These are phyloP conservation scores for Hypsopygia costalis DNA, from an alignment of 2,888 invertebrate species.

Conservation along the genomic window DNA sequence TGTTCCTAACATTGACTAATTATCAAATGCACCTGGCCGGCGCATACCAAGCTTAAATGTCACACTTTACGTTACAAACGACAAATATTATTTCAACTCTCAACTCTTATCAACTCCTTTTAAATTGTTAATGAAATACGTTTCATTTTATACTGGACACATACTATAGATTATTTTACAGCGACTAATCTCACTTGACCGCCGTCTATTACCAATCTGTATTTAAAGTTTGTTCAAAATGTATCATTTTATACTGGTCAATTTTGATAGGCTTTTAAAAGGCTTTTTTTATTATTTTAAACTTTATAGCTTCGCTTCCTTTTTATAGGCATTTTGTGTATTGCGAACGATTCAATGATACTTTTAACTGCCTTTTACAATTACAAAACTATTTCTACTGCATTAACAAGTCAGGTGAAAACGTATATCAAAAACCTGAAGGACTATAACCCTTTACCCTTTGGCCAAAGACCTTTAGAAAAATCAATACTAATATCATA, in stretches of 20 bases:
- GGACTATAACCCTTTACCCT: too few relatives aligned
- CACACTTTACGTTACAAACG: constrained; percentile 46
- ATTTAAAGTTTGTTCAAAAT: background rate
- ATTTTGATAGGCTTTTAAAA: background rate
- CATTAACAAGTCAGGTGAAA: too few relatives aligned
- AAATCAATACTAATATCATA: too few relatives aligned
- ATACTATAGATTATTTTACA: too few relatives aligned
- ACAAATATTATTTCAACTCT: constrained; percentile 13
- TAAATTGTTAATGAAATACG: too few relatives aligned
- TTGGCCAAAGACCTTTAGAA: too few relatives aligned
- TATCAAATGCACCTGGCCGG: constrained; percentile 48
- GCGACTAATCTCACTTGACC: too few relatives aligned
- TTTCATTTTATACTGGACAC: too few relatives aligned
- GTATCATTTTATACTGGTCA: background rate
- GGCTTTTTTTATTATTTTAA: background rate
- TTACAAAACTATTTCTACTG: too few relatives aligned
- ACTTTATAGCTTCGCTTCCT: background rate
- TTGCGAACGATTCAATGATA: background rate
- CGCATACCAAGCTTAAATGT: constrained; percentile 53
- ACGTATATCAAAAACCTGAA: too few relatives aligned
- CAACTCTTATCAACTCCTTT: background rate
- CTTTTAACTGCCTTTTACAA: background rate
- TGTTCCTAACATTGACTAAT: constrained; percentile 26
- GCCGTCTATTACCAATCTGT: too few relatives aligned
- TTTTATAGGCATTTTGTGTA: background rate